These are phyloP conservation scores for Pedetes capensis DNA, from an alignment of 2,113 vertebrate genomes.

Conservation along the genomic window DNA sequence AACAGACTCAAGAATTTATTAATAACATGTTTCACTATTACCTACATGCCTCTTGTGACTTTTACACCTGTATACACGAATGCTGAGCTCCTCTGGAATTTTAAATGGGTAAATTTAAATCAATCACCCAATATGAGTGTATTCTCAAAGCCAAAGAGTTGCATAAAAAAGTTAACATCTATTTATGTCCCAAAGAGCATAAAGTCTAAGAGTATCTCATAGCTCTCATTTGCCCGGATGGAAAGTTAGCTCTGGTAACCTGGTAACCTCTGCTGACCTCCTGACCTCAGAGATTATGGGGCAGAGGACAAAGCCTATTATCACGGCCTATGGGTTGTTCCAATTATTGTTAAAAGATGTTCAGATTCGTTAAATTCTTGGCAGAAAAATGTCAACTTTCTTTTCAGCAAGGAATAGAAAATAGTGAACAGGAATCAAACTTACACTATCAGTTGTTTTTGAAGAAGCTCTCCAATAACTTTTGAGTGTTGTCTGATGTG, in stretches of 20 bases:
- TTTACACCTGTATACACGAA: background rate
- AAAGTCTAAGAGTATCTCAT: conserved; percentile 65
- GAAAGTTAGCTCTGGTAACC: conserved; percentile 76
- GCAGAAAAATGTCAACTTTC: conserved; percentile 59
- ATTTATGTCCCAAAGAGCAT: conserved; percentile 71
- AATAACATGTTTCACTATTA: conserved; percentile 32
- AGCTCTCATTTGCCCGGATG: conserved; percentile 76
- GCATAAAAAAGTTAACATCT: conserved; percentile 69
- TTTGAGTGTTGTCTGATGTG: conserved; percentile 53
- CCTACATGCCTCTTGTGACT: background rate
- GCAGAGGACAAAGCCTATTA: conserved; percentile 66
- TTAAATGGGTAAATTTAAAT: conserved; percentile 1
- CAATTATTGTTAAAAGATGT: conserved; percentile 53
- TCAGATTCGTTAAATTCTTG: conserved; percentile 9
- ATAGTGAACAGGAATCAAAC: conserved; percentile 66
- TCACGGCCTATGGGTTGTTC: conserved; percentile 64
- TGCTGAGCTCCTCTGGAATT: conserved; percentile 36
- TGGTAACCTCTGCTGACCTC: conserved; percentile 76
- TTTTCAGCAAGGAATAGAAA: conserved; percentile 67
- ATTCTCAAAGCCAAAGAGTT: conserved; percentile 64
- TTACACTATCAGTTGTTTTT: conserved; percentile 45
- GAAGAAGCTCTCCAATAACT: conserved; percentile 63
- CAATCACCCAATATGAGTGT: conserved; percentile 47
- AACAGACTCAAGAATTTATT: conserved; percentile 30
- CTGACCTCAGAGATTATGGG: conserved; percentile 72